Evolutionary conservation across 2,113 vertebrate genomes (phyloP).

Genomic region (Tringa solitaria): DNA sequence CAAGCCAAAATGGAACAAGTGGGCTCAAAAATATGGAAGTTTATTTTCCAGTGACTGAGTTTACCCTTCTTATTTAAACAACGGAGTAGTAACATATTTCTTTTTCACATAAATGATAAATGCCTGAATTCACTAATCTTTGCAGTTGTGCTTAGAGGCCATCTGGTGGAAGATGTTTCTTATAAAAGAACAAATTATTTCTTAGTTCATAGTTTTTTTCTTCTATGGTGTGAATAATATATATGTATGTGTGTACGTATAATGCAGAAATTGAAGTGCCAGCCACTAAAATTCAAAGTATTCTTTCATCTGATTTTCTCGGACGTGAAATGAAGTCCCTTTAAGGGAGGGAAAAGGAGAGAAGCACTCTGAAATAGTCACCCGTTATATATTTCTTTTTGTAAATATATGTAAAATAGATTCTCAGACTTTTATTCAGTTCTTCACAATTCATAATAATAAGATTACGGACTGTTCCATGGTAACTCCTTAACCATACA

Average conservation of each 20-base stretch:
- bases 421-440: conserved; percentile 1
- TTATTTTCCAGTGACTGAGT: background rate
- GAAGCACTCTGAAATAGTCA: background rate
- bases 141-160: conserved; percentile 14
- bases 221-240: background rate
- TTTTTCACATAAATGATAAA: background rate
- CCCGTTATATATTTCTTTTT: background rate
- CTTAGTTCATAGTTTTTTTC: background rate
- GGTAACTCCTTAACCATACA: background rate
- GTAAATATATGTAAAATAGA: background rate
- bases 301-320: background rate
- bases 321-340: background rate
- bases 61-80: background rate
- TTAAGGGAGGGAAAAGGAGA: background rate
- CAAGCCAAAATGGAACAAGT: background rate
- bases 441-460: background rate
- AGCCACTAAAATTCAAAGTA: background rate
- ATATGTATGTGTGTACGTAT: background rate
- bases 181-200: background rate
- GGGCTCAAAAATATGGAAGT: background rate
- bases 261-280: background rate
- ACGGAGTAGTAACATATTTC: background rate
- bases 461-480: background rate
- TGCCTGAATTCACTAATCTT: background rate
- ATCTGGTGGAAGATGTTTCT: background rate